phyloP scores from a whole-genome alignment of 2,797 vertebrate genomes.

The Melanotaenia trifasciata region DNA sequence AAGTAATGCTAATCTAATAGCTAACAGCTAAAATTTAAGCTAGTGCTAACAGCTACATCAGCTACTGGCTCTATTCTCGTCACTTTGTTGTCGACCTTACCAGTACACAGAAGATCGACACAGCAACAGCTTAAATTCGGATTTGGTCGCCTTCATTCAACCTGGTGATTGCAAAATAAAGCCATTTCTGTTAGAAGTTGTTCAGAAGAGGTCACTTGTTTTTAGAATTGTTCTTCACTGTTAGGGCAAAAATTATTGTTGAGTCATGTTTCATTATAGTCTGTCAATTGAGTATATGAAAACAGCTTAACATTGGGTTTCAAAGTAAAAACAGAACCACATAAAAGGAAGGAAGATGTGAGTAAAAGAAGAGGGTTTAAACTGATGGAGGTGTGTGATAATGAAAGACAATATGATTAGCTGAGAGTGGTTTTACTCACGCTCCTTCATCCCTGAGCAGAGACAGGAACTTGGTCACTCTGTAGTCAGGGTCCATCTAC shows the following conservation, averaged over 20 bases:
- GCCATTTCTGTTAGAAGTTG: conserved; percentile 27
- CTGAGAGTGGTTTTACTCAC: conserved; percentile 85
- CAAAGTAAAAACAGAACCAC: background rate
- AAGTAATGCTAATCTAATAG: background rate
- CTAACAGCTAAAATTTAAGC: background rate
- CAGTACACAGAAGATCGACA: conserved; percentile 42
- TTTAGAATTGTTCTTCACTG: background rate
- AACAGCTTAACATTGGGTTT: background rate
- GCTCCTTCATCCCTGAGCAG: conserved; percentile 94
- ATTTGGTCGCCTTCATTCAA: conserved; percentile 83
- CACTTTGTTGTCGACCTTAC: conserved; percentile 67
- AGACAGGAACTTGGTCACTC: conserved; percentile 94
- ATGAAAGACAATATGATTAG: conserved; percentile 9
- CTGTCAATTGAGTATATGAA: background rate
- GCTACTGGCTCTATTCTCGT: conserved; percentile 18
- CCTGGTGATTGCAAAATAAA: conserved; percentile 77
- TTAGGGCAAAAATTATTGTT: background rate
- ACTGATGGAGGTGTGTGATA: background rate
- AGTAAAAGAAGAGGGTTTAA: conserved; percentile 6
- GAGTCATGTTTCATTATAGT: background rate
- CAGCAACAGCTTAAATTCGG: conserved; percentile 74
- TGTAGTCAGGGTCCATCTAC: conserved; percentile 94
- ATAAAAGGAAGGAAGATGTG: conserved; percentile 14
- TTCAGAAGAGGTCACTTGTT: conserved; percentile 3
- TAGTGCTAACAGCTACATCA: background rate